Percentiles rank a stretch among this genome's conserved stretches.
Conservation (phyloP, 2,888 invertebrate genomes). For the Aethes cnicana region DNA sequence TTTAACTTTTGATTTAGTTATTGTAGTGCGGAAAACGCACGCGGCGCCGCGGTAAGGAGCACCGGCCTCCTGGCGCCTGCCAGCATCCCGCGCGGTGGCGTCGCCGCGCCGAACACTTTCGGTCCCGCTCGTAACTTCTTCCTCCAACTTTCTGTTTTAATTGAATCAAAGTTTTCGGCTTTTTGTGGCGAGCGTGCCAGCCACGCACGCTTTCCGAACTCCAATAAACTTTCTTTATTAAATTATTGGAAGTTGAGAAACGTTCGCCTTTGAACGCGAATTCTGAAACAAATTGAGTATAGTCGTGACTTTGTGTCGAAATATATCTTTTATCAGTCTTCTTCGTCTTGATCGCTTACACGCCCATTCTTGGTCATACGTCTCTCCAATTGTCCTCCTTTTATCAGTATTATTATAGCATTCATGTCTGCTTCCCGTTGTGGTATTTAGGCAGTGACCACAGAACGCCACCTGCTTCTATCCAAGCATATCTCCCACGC, state of each 20-base stretch:
- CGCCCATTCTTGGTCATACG: too few species aligned
- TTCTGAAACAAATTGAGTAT: constrained; percentile 65
- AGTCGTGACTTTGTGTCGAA: constrained; percentile 59
- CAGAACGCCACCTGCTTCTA: too few species aligned
- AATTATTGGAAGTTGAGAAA: constrained; percentile 81
- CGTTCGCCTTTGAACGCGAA: constrained; percentile 75
- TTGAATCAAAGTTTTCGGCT: constrained; percentile 82
- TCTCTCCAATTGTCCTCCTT: too few species aligned
- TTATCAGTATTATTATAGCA: too few species aligned
- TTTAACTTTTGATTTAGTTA: constrained; percentile 58
- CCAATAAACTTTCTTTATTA: constrained; percentile 79
- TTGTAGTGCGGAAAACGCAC: constrained; percentile 36
- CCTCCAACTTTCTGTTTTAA: constrained; percentile 77
- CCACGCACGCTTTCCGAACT: constrained; percentile 75
- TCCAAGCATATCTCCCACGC: too few species aligned
- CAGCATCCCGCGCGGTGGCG: constrained; percentile 37
- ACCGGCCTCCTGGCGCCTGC: constrained; percentile 30
- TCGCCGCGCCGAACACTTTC: constrained; percentile 51
- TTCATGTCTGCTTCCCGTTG: too few species aligned
- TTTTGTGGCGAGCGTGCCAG: constrained; percentile 79
- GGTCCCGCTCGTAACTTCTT: constrained; percentile 69
- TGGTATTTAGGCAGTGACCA: too few species aligned
- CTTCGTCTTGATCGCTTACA: too few species aligned
- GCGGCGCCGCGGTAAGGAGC: constrained; percentile 31
- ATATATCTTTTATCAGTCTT: constrained; percentile 47